These are phyloP conservation scores for Minunthozetes semirufus DNA, from an alignment of 2,888 invertebrate genomes.

Conservation along the genomic window DNA sequence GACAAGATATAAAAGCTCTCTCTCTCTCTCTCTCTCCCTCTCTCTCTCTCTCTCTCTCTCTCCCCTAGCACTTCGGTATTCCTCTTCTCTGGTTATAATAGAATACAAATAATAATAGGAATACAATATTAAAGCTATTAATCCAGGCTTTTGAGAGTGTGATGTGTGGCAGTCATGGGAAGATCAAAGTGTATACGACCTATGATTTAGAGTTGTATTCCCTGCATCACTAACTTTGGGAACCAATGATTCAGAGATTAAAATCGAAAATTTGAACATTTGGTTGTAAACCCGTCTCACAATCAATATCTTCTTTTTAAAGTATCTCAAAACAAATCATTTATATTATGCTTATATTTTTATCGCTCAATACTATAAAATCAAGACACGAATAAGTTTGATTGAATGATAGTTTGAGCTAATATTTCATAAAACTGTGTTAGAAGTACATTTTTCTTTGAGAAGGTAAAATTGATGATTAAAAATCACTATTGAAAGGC, in stretches of 20 bases:
- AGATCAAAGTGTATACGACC: slow-evolving; percentile 5
- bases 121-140: slow-evolving; percentile 14
- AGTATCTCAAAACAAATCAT: neutral
- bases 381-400: too few species aligned
- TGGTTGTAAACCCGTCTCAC: neutral
- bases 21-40: slow-evolving; percentile 23
- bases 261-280: neutral
- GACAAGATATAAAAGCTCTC: slow-evolving; percentile 23
- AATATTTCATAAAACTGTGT: too few species aligned
- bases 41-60: slow-evolving; percentile 25
- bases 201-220: neutral
- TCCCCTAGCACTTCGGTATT: neutral
- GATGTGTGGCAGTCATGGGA: slow-evolving; percentile 5
- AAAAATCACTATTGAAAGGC: too few species aligned
- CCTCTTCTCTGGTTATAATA: neutral
- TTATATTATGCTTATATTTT: too few species aligned
- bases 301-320: neutral
- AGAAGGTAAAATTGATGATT: too few species aligned
- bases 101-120: slow-evolving; percentile 5
- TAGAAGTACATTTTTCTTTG: too few species aligned
- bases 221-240: neutral
- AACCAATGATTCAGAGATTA: neutral
- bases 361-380: too few species aligned
- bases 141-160: slow-evolving; percentile 3
- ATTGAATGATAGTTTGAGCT: too few species aligned